Evolutionary conservation across 2,888 invertebrate genomes (phyloP).

Genomic region (Drosophila robusta): DNA sequence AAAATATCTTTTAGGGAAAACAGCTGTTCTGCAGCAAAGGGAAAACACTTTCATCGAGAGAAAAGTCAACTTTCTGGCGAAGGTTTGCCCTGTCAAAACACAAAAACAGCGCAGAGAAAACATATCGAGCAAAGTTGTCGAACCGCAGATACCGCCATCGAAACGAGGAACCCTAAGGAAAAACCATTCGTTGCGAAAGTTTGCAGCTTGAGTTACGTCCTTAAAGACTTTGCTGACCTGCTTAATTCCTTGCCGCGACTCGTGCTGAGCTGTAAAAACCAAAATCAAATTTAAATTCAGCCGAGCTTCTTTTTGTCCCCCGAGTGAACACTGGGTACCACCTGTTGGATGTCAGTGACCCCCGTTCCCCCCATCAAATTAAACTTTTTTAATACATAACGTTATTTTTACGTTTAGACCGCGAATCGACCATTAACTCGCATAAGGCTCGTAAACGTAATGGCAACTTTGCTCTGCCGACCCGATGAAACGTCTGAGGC

Average conservation of each 20-base stretch:
- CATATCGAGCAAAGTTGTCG: constrained; percentile 9
- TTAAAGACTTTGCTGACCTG: constrained; percentile 28
- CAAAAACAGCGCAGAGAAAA: constrained; percentile 4
- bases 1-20: neutral
- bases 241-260: constrained; percentile 30
- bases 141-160: neutral
- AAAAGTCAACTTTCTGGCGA: constrained; percentile 1
- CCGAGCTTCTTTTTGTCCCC: neutral
- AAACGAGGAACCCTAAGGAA: neutral
- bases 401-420: constrained; percentile 19
- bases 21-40: neutral
- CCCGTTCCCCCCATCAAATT: neutral
- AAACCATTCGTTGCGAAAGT: constrained; percentile 40
- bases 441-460: constrained; percentile 56
- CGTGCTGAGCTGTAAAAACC: constrained; percentile 17
- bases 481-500: constrained; percentile 25
- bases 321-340: neutral
- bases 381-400: constrained; percentile 67
- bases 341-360: constrained; percentile 17
- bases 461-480: constrained; percentile 39
- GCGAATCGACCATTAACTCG: constrained; percentile 38
- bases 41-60: constrained; percentile 1
- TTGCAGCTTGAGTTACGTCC: constrained; percentile 48
- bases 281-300: constrained; percentile 28
- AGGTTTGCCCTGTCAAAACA: constrained; percentile 17